Conservation (phyloP, 2,113 vertebrate species). For the Coptodon bakossiorum region DNA sequence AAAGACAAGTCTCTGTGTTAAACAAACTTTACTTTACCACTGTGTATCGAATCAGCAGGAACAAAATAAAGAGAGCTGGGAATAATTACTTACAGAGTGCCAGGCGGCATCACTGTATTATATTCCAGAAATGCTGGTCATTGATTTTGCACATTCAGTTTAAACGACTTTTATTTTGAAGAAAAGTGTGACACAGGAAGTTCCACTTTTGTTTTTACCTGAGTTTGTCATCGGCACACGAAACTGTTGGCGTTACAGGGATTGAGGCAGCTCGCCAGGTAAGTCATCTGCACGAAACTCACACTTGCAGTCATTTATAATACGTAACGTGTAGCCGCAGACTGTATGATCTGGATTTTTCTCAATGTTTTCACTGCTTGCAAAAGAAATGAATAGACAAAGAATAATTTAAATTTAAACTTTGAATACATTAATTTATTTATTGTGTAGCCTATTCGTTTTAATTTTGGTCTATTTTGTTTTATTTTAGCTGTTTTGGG, state of each 20-base stretch:
- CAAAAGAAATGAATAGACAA: not conserved
- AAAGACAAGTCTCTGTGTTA: not conserved
- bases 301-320: not conserved
- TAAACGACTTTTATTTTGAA: not conserved
- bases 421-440: not conserved
- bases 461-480: not conserved
- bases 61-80: rapidly evolving
- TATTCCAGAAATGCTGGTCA: rapidly evolving
- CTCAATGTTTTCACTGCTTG: not conserved
- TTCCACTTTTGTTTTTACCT: not conserved
- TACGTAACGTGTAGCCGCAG: not conserved
- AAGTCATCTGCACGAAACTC: not conserved
- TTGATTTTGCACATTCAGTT: not conserved
- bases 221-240: not conserved
- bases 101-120: not conserved
- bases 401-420: rapidly evolving
- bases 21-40: not conserved
- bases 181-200: rapidly evolving
- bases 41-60: not conserved
- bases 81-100: rapidly evolving
- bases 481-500: not conserved
- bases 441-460: rapidly evolving
- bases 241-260: not conserved
- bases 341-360: rapidly evolving
- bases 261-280: not conserved